Evolutionary conservation across 2,888 invertebrate species (phyloP), one percentile per base, ranked within the genome.

Genomic region (Artemia sp.): DNA sequence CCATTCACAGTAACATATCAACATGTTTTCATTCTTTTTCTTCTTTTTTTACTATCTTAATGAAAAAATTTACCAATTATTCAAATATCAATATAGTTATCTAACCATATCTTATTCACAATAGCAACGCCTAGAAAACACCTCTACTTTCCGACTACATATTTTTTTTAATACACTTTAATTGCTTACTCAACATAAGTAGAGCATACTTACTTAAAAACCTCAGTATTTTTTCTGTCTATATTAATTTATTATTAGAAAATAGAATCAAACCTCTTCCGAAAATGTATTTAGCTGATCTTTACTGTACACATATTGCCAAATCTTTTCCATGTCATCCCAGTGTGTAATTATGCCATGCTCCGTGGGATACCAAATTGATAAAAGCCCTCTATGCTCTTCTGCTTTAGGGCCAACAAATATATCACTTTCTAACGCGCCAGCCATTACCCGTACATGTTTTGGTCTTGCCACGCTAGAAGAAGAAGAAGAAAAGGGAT

Each of bases 321-420:
- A 99, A 73, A 99, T 95, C 74, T 91, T 83, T 77, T 98, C 97
- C 98, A 98, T 98, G 75, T 99, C 98, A 78, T 96, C 95, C 98
- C 98, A 99, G 77, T 99, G 95, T 0, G 91, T 95, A 1, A 98
- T 95, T 72, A 98, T 92, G 0, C 98, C 98, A 78, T 99, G 98
- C 79, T 98, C 98, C 97, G 99, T 99, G 4, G 98, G 98, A 79
- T 98, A 98, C 74, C 89, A 86, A 75, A 99, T 90, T 72, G 92
- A 89, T 71, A 98, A 83, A 70, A 98, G 82, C 0, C 98, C 98
- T 67, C 98, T 84, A 79, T 98, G 95, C 78, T 98, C 94, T 79
- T 98, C 96, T 0, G 97, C 97, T 74, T 94, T 90, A 9, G 95
- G 94, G 0, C 98, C 95, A 38, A 92, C 89, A 78, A 99, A 99